These are phyloP conservation scores for Pithys albifrons DNA, from an alignment of 2,113 vertebrate species.

Conservation along the genomic window DNA sequence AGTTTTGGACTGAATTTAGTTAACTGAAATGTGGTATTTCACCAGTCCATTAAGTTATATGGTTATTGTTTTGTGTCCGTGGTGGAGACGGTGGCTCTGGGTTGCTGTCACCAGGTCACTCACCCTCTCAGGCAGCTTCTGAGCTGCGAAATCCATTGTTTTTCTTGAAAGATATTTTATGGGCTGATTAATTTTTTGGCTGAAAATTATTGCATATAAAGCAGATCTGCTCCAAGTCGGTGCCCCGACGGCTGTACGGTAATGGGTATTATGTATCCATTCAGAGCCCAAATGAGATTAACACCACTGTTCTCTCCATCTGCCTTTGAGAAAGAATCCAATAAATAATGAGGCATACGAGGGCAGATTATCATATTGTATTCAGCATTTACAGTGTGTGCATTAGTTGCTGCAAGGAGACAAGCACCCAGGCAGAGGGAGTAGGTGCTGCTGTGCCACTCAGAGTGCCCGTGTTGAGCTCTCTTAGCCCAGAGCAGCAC, in stretches of 20 bases:
- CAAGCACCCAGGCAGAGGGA: rapidly evolving
- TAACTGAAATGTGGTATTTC: background rate
- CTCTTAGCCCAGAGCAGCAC: rapidly evolving
- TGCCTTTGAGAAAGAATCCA: slow-evolving; percentile 39
- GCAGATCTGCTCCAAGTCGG: background rate
- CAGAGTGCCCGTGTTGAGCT: rapidly evolving
- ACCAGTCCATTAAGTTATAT: background rate
- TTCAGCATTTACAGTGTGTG: background rate
- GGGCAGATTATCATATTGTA: background rate
- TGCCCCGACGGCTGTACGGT: background rate
- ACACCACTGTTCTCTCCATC: slow-evolving; percentile 41
- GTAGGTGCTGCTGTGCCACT: background rate
- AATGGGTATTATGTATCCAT: background rate
- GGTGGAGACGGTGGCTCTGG: background rate
- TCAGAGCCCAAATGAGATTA: slow-evolving; percentile 21
- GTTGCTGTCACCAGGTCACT: background rate
- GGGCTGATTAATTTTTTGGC: slow-evolving; percentile 27
- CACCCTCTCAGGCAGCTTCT: background rate
- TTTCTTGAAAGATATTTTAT: slow-evolving; percentile 42
- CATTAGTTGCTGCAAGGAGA: background rate
- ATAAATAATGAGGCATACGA: background rate
- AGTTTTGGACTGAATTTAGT: background rate
- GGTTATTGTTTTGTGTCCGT: background rate
- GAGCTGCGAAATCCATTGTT: background rate
- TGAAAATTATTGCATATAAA: background rate